Conservation (phyloP, 2,797 vertebrate species). For the Cryptoprocta ferox region DNA sequence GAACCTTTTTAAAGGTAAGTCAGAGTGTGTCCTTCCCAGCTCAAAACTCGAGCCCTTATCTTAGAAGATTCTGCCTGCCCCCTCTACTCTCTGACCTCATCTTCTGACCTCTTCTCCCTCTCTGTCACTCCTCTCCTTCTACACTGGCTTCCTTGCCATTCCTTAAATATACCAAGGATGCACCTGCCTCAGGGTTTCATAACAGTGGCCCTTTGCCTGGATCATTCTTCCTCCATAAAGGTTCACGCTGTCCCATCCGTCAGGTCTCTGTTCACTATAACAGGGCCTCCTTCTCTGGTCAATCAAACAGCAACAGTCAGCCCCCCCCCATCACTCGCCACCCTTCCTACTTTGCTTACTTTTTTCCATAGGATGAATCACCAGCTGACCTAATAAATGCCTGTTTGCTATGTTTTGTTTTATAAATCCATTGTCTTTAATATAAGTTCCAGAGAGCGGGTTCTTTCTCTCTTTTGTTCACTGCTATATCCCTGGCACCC, state of each 20-base stretch:
- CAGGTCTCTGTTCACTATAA: not conserved
- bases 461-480: not conserved
- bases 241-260: fast-evolving
- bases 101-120: not conserved
- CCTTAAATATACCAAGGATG: not conserved
- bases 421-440: not conserved
- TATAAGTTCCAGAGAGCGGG: not conserved
- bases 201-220: not conserved
- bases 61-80: not conserved
- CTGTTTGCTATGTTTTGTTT: not conserved
- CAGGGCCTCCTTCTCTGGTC: not conserved
- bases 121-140: not conserved
- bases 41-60: not conserved
- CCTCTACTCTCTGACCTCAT: not conserved
- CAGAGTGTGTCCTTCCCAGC: not conserved
- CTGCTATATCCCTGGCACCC: not conserved
- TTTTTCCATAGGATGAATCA: not conserved
- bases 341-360: not conserved
- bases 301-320: not conserved
- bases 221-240: not conserved
- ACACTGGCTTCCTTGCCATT: not conserved
- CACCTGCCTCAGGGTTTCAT: not conserved
- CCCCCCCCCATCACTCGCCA: not conserved
- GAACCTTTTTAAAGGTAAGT: not conserved
- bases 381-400: not conserved